These are phyloP conservation scores for Calyptomena viridis DNA, from an alignment of 2,113 vertebrate genomes.

Conservation along the genomic window DNA sequence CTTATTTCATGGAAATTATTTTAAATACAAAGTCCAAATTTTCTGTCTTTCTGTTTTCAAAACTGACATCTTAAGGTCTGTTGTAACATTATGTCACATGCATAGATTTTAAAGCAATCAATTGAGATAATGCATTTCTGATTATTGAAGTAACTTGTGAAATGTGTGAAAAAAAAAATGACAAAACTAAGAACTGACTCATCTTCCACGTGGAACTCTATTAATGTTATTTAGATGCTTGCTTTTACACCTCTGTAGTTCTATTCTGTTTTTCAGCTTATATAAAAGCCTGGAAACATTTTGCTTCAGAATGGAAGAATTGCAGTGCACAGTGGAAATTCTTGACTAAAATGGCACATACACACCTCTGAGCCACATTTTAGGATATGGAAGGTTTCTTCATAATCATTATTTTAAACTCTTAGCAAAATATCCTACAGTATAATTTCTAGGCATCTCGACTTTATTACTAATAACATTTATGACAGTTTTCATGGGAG, in stretches of 20 bases:
- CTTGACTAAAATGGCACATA: not conserved
- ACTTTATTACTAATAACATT: not conserved
- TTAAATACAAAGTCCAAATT: not conserved
- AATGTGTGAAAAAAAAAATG: not conserved
- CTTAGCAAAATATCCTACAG: not conserved
- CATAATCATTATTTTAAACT: not conserved
- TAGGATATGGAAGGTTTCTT: not conserved
- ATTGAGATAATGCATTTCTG: not conserved
- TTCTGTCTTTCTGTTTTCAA: not conserved
- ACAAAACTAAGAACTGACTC: not conserved
- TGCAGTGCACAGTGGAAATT: not conserved
- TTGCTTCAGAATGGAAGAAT: not conserved
- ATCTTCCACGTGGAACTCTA: not conserved
- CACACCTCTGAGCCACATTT: not conserved
- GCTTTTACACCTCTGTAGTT: not conserved
- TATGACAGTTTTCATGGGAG: not conserved
- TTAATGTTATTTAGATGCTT: not conserved
- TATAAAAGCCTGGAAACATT: not conserved
- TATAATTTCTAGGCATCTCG: not conserved
- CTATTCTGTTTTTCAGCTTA: not conserved
- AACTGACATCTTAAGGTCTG: not conserved
- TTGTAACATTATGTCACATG: not conserved
- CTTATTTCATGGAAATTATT: not conserved
- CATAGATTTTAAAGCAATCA: not conserved
- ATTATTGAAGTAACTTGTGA: not conserved